These are phyloP conservation scores for Pluvianellus socialis DNA, from an alignment of 2,113 vertebrate genomes.

Conservation along the genomic window DNA sequence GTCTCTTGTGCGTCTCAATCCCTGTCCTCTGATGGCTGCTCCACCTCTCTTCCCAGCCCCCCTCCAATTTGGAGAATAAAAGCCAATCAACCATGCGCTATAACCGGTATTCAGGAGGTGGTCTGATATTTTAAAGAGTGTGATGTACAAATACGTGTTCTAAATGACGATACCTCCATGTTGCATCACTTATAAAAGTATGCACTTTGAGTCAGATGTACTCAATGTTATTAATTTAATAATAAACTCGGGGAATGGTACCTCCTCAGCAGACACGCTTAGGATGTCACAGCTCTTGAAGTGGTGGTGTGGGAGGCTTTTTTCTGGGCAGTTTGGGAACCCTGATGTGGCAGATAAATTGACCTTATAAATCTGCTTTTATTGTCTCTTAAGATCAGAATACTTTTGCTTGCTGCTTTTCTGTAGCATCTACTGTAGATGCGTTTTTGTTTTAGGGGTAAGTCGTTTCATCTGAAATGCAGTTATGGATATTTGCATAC, in stretches of 20 bases:
- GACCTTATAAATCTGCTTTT: background rate
- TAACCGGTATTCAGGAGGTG: background rate
- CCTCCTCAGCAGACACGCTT: background rate
- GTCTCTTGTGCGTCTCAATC: background rate
- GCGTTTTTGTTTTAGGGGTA: background rate
- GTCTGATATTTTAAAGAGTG: background rate
- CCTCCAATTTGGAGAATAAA: background rate
- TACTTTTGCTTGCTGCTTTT: background rate
- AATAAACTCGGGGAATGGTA: background rate
- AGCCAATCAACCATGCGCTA: background rate
- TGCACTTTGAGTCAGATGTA: background rate
- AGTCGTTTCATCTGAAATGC: background rate
- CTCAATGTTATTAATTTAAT: background rate
- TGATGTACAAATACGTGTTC: background rate
- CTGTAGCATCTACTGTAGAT: background rate
- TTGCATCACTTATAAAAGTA: background rate
- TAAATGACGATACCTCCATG: background rate
- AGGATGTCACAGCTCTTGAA: background rate
- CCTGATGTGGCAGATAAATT: background rate
- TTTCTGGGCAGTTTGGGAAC: background rate
- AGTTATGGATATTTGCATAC: background rate
- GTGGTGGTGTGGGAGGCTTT: background rate
- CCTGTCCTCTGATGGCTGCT: background rate
- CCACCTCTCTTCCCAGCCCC: background rate
- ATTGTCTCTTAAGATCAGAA: background rate